A percentile compares a stretch with the other conserved stretches of the same genome.
Conservation (phyloP, 2,888 invertebrate species). For the Cephonodes hylas region DNA sequence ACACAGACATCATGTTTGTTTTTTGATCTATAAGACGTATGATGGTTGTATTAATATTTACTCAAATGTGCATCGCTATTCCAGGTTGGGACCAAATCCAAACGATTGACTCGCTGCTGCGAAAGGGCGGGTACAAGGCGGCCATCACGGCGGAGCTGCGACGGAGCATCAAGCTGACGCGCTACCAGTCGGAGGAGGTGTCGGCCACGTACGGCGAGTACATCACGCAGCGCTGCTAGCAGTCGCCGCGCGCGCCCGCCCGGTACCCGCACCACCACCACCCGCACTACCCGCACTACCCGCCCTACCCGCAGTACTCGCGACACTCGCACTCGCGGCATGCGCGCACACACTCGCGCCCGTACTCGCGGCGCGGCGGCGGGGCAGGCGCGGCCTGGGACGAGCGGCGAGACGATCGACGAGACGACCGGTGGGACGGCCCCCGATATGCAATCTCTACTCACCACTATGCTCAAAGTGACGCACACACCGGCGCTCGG, state of each 20-base stretch:
- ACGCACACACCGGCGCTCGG: slow-evolving; percentile 35
- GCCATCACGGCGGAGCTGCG: slow-evolving; percentile 93
- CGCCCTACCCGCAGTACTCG: slow-evolving; percentile 3
- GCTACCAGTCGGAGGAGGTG: slow-evolving; percentile 98
- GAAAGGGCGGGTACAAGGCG: slow-evolving; percentile 98
- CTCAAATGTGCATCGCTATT: slow-evolving; percentile 26
- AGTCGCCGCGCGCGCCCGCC: slow-evolving; percentile 73
- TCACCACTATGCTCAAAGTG: slow-evolving; percentile 69
- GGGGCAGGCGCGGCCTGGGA: no score
- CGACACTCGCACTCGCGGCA: not conserved
- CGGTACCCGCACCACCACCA: slow-evolving; percentile 38
- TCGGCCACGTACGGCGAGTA: slow-evolving; percentile 94
- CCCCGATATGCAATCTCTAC: slow-evolving; percentile 26
- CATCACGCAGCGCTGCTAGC: slow-evolving; percentile 88
- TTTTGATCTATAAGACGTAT: not conserved
- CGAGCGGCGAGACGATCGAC: no score
- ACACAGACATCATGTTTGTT: not conserved
- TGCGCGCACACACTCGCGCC: not conserved
- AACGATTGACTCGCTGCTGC: slow-evolving; percentile 97
- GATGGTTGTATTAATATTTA: not conserved
- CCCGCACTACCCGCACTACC: slow-evolving; percentile 83
- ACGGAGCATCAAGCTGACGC: slow-evolving; percentile 94
- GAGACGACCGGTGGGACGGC: no score
- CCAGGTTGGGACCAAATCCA: slow-evolving; percentile 99
- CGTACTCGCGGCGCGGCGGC: slow-evolving; percentile 10